Base-by-base conservation (phyloP, 1,140 invertebrate species). In the Hyposmocoma kahamanoa region DNA sequence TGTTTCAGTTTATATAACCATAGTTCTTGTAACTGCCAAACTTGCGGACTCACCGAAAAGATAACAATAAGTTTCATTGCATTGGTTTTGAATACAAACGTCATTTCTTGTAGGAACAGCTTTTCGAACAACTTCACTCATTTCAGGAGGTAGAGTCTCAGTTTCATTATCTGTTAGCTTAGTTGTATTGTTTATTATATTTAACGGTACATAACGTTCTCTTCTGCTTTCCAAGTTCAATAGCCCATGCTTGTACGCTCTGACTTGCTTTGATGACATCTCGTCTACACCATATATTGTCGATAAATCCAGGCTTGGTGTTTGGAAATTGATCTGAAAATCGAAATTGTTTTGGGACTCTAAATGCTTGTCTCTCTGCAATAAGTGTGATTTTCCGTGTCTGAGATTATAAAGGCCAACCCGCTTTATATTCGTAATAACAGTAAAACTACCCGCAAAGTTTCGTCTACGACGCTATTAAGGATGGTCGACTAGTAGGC, bases 281-380 rank as follows among this genome's bases (percentile, higher is more conserved):
- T 74, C 61, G 26, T 72, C 57, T 6, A 72, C 60, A 22, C 71
- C 71, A n/a, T 77, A 77, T 32, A 77, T 57, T 42, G 56, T 63
- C 17, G 74, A 77, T n/a, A 77, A 53, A 43, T 77, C 74, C 20
- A 77, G 36, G 15, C 65, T 6, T 3, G 74, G 74, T 5, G 74
- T 74, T 67, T 77, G 74, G n/a, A 57, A 62, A 32, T 77, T 77
- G 17, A 77, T 63, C 73, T 77, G 41, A 32, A 60, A 63, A 6
- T 26, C n/a, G n/a, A n/a, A n/a, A n/a, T n/a, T n/a, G n/a, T n/a
- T n/a, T n/a, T n/a, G n/a, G n/a, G n/a, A n/a, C n/a, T n/a, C n/a
- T n/a, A n/a, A n/a, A n/a, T n/a, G n/a, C n/a, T n/a, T n/a, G n/a
- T n/a, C n/a, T n/a, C n/a, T n/a, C n/a, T n/a, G n/a, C n/a, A n/a